A percentile compares a stretch with the other conserved stretches of the same genome.
Conservation (phyloP, 2,113 vertebrate species). For the Acanthochromis polyacanthus region DNA sequence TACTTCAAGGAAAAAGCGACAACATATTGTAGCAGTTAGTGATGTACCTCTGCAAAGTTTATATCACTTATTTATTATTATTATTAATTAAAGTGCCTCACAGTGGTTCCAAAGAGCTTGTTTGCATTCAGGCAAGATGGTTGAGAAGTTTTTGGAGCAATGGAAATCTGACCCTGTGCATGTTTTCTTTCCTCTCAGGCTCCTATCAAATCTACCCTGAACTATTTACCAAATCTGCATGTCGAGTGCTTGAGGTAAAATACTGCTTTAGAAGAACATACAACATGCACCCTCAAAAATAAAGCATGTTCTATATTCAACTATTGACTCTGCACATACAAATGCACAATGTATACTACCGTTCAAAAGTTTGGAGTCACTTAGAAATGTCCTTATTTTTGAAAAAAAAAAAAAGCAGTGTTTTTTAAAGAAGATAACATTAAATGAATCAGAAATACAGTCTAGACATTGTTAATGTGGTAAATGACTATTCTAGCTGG, state of each 20-base stretch:
- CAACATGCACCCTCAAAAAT: neutral
- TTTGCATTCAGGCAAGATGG: conserved; percentile 31
- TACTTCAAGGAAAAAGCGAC: conserved; percentile 10
- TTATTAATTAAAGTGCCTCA: conserved; percentile 44
- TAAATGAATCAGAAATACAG: too few relatives aligned
- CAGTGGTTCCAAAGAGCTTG: conserved; percentile 6
- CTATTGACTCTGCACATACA: too few relatives aligned
- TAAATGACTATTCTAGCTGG: too few relatives aligned
- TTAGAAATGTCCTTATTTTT: too few relatives aligned
- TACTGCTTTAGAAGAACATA: neutral
- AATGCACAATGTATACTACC: too few relatives aligned
- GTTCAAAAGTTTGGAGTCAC: too few relatives aligned
- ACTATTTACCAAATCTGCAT: conserved; percentile 9
- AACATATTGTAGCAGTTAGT: conserved; percentile 8
- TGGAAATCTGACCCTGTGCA: conserved; percentile 1
- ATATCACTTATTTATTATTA: neutral
- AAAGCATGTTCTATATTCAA: neutral
- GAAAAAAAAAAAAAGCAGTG: too few relatives aligned
- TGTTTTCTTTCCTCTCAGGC: conserved; percentile 9
- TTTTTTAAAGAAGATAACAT: too few relatives aligned
- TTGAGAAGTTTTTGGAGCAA: conserved; percentile 20
- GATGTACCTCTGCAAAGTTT: conserved; percentile 26
- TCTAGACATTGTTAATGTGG: too few relatives aligned
- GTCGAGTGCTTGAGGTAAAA: neutral
- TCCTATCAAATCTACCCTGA: neutral